phyloP scores from a whole-genome alignment of 1,140 invertebrate genomes.

The Drosophila ogumai region DNA sequence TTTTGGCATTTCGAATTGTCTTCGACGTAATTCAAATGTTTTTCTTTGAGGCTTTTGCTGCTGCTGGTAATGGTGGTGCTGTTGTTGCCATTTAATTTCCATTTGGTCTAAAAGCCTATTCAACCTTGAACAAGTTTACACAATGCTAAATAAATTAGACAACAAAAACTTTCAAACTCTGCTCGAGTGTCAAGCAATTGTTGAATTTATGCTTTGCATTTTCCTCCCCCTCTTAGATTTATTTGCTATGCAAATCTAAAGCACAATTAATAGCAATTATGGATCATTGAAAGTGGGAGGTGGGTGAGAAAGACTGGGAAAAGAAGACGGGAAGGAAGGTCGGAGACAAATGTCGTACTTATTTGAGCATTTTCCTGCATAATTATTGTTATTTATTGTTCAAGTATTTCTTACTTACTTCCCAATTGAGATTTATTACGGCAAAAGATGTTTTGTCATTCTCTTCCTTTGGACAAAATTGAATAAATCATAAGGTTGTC shows the following conservation, averaged over 20 bases:
- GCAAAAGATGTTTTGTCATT: constrained; percentile 39
- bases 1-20: constrained; percentile 49
- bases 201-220: constrained; percentile 51
- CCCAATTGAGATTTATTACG: constrained; percentile 47
- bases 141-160: constrained; percentile 55
- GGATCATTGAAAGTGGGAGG: constrained; percentile 30
- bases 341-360: constrained; percentile 24
- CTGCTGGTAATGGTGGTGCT: constrained; percentile 6
- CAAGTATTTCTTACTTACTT: constrained; percentile 43
- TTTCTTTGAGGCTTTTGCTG: constrained; percentile 35
- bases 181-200: constrained; percentile 46
- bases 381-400: constrained; percentile 54
- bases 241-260: constrained; percentile 42
- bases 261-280: constrained; percentile 55
- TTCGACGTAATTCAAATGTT: constrained; percentile 48
- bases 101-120: constrained; percentile 40
- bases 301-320: neutral
- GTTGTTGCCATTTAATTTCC: constrained; percentile 41
- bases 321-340: neutral
- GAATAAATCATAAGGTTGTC: constrained; percentile 42
- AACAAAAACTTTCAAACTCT: constrained; percentile 45
- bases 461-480: constrained; percentile 12
- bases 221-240: constrained; percentile 14
- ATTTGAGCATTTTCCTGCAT: constrained; percentile 45
- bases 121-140: constrained; percentile 55